phyloP scores from a whole-genome alignment of 2,797 vertebrate species.

The Spinus olivaceus region DNA sequence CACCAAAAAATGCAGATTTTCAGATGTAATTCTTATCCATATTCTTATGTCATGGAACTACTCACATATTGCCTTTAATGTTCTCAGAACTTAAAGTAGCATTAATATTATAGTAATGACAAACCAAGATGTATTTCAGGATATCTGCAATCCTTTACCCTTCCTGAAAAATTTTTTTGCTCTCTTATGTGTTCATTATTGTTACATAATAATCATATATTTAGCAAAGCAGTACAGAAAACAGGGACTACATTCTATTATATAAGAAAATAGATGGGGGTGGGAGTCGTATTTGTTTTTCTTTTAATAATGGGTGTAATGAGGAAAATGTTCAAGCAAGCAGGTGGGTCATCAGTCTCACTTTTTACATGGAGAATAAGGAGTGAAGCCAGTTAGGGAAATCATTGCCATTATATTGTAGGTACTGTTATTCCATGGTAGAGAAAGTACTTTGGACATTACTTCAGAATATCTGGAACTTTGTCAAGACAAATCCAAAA shows the following conservation, averaged over 20 bases:
- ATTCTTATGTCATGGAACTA: neutral
- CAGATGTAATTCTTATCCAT: neutral
- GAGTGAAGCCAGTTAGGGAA: neutral
- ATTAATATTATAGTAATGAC: neutral
- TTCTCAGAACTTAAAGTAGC: neutral
- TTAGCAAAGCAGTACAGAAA: neutral
- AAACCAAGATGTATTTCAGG: neutral
- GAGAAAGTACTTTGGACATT: neutral
- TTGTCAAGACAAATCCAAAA: neutral
- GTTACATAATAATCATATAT: neutral
- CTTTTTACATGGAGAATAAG: neutral
- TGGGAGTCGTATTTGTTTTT: fast-evolving
- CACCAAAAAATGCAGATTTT: neutral
- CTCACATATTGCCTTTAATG: neutral
- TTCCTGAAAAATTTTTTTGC: neutral
- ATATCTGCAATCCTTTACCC: neutral
- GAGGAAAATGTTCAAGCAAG: neutral
- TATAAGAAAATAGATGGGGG: neutral
- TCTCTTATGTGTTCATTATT: neutral
- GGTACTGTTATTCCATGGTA: neutral
- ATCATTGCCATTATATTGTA: neutral
- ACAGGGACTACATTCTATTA: neutral
- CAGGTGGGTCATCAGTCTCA: fast-evolving
- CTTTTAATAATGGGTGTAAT: neutral
- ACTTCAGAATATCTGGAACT: neutral